Percentiles rank a stretch among this genome's conserved stretches.
Conservation (phyloP, 2,888 invertebrate genomes). For the Trilocha varians region DNA sequence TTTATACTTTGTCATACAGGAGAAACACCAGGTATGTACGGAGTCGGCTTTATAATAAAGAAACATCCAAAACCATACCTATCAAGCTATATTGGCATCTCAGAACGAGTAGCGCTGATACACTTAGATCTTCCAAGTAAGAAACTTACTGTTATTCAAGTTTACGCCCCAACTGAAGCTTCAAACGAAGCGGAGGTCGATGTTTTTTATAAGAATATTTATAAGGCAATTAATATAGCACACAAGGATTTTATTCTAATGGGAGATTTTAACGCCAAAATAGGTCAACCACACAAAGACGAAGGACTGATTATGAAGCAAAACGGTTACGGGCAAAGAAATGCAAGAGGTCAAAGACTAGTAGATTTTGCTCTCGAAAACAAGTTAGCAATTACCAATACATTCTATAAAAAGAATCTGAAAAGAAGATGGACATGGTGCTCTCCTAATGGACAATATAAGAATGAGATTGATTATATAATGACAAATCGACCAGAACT, state of each 20-base stretch:
- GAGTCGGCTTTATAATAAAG: too few species aligned
- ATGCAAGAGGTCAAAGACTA: too few species aligned
- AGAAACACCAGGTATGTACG: constrained; percentile 7
- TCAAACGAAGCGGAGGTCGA: constrained; percentile 11
- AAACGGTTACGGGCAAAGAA: too few species aligned
- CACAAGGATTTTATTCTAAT: too few species aligned
- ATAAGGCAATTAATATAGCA: constrained; percentile 8
- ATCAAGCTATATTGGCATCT: constrained; percentile 7
- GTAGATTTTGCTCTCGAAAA: too few species aligned
- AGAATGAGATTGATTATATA: constrained; percentile 5
- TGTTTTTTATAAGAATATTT: constrained; percentile 9
- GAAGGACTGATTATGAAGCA: too few species aligned
- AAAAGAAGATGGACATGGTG: constrained; percentile 4
- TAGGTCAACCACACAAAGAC: too few species aligned
- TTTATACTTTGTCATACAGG: constrained; percentile 10
- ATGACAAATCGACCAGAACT: constrained; percentile 2
- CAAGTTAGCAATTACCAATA: too few species aligned
- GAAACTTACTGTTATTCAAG: constrained; percentile 9
- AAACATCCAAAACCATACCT: constrained; percentile 8
- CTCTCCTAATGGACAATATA: background rate
- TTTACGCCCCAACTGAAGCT: constrained; percentile 14
- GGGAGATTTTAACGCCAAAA: constrained; percentile 10
- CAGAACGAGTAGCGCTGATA: constrained; percentile 9
- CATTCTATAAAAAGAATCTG: too few species aligned
- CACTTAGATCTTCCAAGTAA: constrained; percentile 4